Base-by-base conservation (phyloP, 2,888 invertebrate species). In the Sarcophaga carnaria region DNA sequence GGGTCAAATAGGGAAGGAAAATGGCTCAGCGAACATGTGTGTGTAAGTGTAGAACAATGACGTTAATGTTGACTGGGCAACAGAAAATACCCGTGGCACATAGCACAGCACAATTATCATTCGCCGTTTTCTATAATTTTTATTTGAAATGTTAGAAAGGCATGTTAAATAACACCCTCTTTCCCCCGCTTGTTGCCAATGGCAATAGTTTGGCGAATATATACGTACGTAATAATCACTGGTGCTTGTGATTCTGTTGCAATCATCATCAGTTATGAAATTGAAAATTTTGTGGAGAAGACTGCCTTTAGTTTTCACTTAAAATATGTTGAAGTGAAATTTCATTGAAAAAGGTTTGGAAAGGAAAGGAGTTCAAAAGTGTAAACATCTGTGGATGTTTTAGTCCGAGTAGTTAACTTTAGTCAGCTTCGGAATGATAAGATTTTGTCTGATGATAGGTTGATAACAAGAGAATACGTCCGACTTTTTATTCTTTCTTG, bases 71-170 rank as follows among this genome's bases (percentile, higher is more conserved):
- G 37, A 37, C 25, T 27, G 64, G 27, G 64, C 20, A 75, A 27
- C 49, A 17, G 6, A 37, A 22, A 20, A 54, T 22, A 17, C 49
- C 64, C 14, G 54, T 60, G 10, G 17, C 17, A 66, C n/a, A 37
- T 37, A 37, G 10, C 0, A 37, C 37, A 37, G 37, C 37, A 37
- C 37, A 37, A 37, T 37, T 37, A 10, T 37, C 37, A 37, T 37
- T 8, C 37, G 37, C 37, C 62, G 69, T 78, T 25, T 67, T 64
- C 27, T 49, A 77, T 79, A 76, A 83, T 83, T 80, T 69, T 27
- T 72, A 83, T 62, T 83, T 76, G 37, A 74, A 86, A 74, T 74
- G 70, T 82, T 79, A 76, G 66, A 82, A 82, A 82, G 54, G 64
- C 64, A 74, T 14, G 75, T 75, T 47, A 70, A 81, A 59, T 25